Percentiles rank a stretch among this genome's conserved stretches.
phyloP scores from a whole-genome alignment of 2,888 invertebrate genomes.

The Mellilla xanthometata region DNA sequence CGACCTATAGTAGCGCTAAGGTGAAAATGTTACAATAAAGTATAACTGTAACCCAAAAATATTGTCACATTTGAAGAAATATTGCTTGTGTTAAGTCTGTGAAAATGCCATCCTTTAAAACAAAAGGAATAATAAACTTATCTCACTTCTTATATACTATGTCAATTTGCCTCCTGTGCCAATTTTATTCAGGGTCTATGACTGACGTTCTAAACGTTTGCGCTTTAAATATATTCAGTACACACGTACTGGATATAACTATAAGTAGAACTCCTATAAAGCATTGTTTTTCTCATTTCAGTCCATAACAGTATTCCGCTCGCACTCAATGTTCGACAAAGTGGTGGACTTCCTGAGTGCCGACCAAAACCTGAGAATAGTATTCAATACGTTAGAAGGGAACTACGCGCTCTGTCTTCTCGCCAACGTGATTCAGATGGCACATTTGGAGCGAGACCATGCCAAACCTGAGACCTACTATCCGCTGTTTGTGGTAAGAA shows the following conservation, averaged over 20 bases:
- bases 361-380: slow-evolving; percentile 91
- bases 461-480: slow-evolving; percentile 85
- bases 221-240: too few relatives aligned
- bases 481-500: slow-evolving; percentile 88
- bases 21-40: too few relatives aligned
- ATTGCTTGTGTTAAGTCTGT: too few relatives aligned
- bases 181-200: too few relatives aligned
- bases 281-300: slow-evolving; percentile 42
- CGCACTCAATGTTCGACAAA: slow-evolving; percentile 88
- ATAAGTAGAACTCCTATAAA: not conserved
- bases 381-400: slow-evolving; percentile 93
- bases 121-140: too few relatives aligned
- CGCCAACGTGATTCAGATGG: slow-evolving; percentile 91
- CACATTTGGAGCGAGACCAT: slow-evolving; percentile 86
- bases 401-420: slow-evolving; percentile 95
- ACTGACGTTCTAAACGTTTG: too few relatives aligned
- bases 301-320: slow-evolving; percentile 88
- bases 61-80: too few relatives aligned
- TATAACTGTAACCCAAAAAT: too few relatives aligned
- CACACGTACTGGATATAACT: not conserved
- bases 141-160: too few relatives aligned
- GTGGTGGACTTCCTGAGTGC: slow-evolving; percentile 89
- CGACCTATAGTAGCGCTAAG: too few relatives aligned
- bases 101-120: too few relatives aligned
- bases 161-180: too few relatives aligned